Base-by-base conservation (phyloP, 2,888 invertebrate species). In the Mythimna lalbum region DNA sequence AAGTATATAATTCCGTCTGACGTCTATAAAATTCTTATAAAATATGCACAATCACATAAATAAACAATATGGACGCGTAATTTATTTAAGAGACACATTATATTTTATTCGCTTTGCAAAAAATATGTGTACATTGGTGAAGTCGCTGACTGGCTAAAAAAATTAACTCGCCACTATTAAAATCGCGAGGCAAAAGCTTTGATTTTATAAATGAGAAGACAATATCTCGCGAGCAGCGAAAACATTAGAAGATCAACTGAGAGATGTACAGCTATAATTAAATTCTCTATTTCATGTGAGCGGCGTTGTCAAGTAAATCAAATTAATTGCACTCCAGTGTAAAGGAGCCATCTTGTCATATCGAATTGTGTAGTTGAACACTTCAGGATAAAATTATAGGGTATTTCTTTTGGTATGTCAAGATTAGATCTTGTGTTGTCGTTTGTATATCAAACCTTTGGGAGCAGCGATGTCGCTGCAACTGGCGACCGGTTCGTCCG, bases 391-490 rank as follows among this genome's bases (percentile, higher is more conserved):
- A 52, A 50, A 65, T 57, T 10, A 36, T 17, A 52, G 27, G 19
- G 47, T 33, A 0, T 2, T 33, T 14, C 39, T 10, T 33, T 31
- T 31, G 3, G 55, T 62, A 64, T 67, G 52, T 61, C 60, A 55
- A 47, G 57, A 68, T 69, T 59, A 67, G 9, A 55, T 69, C 64
- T 71, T 78, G 72, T 21, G 50, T 56, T 63, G 63, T 66, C 66
- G 66, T 63, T 64, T 21, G 23, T 74, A 63, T 73, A 69, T 76
- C 87, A 88, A 89, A 95, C 95, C 95, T 94, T 93, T 95, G 65
- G 92, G 89, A 33, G 84, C 85, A 31, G 90, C 89, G 6, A 77
- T 85, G 55, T 93, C 93, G 61, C 91, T 93, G 84, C 83, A 90
- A 19, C 86, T 82, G 53, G 89, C 88, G 0, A 82, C 85, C 0